phyloP scores from a whole-genome alignment of 2,888 invertebrate species.

The Noctua pronuba region DNA sequence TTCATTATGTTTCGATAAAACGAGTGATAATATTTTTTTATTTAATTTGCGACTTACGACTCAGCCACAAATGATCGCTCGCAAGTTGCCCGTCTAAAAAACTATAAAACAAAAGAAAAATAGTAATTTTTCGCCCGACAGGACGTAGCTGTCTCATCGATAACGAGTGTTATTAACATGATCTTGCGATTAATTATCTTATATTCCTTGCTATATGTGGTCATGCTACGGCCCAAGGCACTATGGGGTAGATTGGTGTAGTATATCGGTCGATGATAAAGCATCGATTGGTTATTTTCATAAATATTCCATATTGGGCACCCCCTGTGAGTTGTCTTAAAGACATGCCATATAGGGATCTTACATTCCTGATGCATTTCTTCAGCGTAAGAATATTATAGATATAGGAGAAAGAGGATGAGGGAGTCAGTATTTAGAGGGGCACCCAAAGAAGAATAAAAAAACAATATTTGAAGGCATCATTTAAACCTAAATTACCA shows the following conservation, averaged over 20 bases:
- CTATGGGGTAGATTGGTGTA: constrained; percentile 12
- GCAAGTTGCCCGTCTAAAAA: constrained; percentile 48
- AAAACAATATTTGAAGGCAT: background rate
- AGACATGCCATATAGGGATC: constrained; percentile 8
- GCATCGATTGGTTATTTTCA: constrained; percentile 21
- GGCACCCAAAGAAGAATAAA: background rate
- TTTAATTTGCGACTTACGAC: background rate
- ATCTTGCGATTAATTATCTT: constrained; percentile 75
- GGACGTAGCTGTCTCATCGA: constrained; percentile 72
- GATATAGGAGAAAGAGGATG: background rate
- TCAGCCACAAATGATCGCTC: constrained; percentile 19
- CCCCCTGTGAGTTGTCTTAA: constrained; percentile 12
- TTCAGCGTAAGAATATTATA: background rate
- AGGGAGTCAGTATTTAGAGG: background rate
- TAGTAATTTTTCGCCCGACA: constrained; percentile 68
- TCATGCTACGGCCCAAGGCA: constrained; percentile 17
- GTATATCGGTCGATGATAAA: constrained; percentile 24
- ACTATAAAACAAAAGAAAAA: constrained; percentile 50
- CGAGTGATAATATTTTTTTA: background rate
- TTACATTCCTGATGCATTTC: background rate
- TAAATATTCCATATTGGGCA: constrained; percentile 39
- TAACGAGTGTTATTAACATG: constrained; percentile 76
- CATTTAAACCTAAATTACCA: background rate
- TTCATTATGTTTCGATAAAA: background rate
- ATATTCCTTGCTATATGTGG: constrained; percentile 37